Evolutionary conservation across 2,113 vertebrate species (phyloP).

Genomic region (Miniopterus natalensis): DNA sequence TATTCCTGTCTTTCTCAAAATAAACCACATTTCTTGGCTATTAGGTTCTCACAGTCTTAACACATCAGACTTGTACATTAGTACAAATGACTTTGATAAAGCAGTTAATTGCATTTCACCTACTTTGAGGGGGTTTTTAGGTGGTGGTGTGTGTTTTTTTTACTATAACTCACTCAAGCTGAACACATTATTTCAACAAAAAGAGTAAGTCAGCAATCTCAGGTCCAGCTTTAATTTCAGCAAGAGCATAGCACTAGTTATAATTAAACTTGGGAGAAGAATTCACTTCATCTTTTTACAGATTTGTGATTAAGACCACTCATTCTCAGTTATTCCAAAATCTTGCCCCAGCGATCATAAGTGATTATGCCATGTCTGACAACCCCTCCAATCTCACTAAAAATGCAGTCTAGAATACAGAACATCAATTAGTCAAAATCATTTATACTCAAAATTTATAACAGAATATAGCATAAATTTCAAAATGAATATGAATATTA

Average conservation of each 20-base stretch:
- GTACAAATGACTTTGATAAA: constrained; percentile 50
- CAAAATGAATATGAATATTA: background rate
- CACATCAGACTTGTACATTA: background rate
- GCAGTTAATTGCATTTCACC: background rate
- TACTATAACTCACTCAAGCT: background rate
- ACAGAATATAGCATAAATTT: background rate
- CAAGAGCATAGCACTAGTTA: background rate
- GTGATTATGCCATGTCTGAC: background rate
- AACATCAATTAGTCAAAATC: constrained; percentile 16
- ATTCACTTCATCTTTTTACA: constrained; percentile 37
- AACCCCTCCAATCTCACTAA: background rate
- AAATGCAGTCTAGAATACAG: constrained; percentile 40
- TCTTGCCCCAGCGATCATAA: background rate
- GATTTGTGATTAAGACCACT: constrained; percentile 53
- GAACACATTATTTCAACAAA: constrained; percentile 56
- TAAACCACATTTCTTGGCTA: background rate
- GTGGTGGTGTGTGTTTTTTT: background rate
- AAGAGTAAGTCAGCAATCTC: background rate
- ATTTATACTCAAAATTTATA: background rate
- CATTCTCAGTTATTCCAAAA: constrained; percentile 38
- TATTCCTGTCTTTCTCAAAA: background rate
- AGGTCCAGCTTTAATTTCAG: constrained; percentile 54
- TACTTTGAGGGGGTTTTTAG: background rate
- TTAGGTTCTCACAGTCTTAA: background rate
- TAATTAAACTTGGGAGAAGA: constrained; percentile 42